These are phyloP conservation scores for Fringilla coelebs DNA, from an alignment of 2,797 vertebrate species.

Conservation along the genomic window DNA sequence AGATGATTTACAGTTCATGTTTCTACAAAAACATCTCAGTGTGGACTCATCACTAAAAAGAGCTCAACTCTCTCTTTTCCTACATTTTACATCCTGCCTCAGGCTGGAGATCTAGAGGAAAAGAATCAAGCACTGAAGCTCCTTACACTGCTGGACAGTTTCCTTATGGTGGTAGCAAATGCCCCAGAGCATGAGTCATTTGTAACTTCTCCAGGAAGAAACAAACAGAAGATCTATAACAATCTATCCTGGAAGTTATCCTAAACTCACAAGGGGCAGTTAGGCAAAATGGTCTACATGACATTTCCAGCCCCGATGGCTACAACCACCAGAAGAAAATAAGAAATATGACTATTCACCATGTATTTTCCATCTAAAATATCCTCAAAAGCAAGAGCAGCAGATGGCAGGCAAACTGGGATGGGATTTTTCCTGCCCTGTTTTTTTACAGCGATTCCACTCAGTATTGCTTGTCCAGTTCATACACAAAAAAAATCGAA, in stretches of 20 bases:
- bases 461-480: not conserved
- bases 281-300: not conserved
- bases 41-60: not conserved
- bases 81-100: not conserved
- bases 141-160: not conserved
- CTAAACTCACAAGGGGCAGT: not conserved
- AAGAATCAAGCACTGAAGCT: not conserved
- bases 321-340: not conserved
- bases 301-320: not conserved
- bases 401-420: not conserved
- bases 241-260: not conserved
- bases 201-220: slow-evolving; percentile 32
- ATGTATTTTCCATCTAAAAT: not conserved
- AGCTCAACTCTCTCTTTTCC: not conserved
- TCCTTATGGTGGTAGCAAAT: not conserved
- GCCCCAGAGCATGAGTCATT: not conserved
- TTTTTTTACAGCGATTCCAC: not conserved
- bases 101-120: not conserved
- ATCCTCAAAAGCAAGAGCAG: not conserved
- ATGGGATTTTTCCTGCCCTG: not conserved
- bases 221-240: not conserved
- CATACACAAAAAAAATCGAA: not conserved
- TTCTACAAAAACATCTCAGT: not conserved
- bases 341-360: not conserved
- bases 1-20: not conserved